Evolutionary conservation across 2,888 invertebrate species (phyloP).

Genomic region (Homarus gammarus): DNA sequence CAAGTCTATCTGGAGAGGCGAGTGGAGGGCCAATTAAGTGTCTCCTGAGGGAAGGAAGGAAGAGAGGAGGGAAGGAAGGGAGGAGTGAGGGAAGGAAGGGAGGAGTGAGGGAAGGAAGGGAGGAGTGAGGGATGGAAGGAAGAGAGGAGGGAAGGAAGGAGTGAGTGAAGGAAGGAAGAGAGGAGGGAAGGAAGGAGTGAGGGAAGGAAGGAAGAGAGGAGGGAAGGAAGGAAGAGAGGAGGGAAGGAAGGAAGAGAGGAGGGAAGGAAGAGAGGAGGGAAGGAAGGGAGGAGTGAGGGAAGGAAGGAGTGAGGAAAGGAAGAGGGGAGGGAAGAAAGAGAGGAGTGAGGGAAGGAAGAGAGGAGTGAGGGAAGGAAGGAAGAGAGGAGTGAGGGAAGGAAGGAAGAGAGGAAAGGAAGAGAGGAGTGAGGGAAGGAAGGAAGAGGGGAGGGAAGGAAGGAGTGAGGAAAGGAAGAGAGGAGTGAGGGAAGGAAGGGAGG

Average conservation of each 20-base stretch:
- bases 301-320: not conserved
- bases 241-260: not conserved
- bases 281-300: too few relatives aligned
- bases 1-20: too few relatives aligned
- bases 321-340: too few relatives aligned
- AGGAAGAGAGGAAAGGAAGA: too few relatives aligned
- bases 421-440: too few relatives aligned
- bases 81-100: too few relatives aligned
- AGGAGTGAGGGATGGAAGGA: not conserved
- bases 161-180: not conserved
- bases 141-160: not conserved
- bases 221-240: not conserved
- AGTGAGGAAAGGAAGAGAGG: constrained; percentile 2
- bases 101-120: constrained; percentile 8
- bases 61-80: too few relatives aligned
- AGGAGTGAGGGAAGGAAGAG: too few relatives aligned
- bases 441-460: too few relatives aligned
- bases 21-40: too few relatives aligned
- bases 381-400: not conserved
- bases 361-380: not conserved
- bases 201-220: not conserved
- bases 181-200: not conserved
- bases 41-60: too few relatives aligned
- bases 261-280: too few relatives aligned
- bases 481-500: not conserved